phyloP scores from a whole-genome alignment of 1,140 invertebrate genomes.

The Adoxophyes honmai region DNA sequence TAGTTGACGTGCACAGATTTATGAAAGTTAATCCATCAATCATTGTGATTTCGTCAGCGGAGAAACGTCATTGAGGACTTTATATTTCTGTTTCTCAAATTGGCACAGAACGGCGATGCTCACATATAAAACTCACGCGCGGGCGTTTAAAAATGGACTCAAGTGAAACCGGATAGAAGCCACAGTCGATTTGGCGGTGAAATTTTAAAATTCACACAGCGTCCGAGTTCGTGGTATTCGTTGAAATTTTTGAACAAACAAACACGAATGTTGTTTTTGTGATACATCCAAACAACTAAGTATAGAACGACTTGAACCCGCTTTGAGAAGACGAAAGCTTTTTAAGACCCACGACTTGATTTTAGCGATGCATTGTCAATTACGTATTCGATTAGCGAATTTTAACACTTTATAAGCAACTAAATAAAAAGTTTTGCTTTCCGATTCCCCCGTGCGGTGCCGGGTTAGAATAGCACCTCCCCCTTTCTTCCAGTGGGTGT shows the following conservation, averaged over 20 bases:
- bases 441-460: no score
- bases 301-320: background rate
- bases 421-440: no score
- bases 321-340: no score
- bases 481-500: no score
- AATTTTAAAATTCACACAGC: constrained; percentile 31
- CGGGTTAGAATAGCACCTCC: no score
- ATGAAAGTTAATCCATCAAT: no score
- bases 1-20: no score
- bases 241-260: constrained; percentile 25
- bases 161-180: background rate
- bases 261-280: constrained; percentile 13
- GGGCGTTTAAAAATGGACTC: background rate
- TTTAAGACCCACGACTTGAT: no score
- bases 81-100: constrained; percentile 2
- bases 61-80: background rate
- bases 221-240: constrained; percentile 36
- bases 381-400: no score
- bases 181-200: background rate
- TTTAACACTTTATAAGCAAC: no score
- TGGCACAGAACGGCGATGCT: background rate
- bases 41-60: no score
- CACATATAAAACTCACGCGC: background rate
- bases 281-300: background rate
- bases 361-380: no score